A percentile compares a stretch with the other conserved stretches of the same genome.
Evolutionary conservation across 1,140 invertebrate genomes (phyloP).

Genomic region (Akabosia matsudoensis): DNA sequence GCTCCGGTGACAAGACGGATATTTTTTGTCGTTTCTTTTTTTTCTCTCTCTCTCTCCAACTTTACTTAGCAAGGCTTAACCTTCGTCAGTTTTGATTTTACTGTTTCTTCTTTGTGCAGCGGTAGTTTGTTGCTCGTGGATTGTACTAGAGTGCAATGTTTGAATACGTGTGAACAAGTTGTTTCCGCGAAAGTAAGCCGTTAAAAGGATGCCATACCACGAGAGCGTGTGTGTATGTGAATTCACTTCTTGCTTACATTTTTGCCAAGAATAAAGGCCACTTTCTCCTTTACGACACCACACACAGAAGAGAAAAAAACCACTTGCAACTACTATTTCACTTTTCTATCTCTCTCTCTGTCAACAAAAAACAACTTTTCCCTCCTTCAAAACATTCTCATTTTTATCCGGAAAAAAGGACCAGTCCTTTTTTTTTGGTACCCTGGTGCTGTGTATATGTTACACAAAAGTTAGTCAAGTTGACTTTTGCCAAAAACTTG

Average conservation of each 20-base stretch:
- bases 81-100: conserved; percentile 13
- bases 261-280: no score
- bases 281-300: background rate
- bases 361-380: background rate
- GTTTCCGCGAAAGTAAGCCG: background rate
- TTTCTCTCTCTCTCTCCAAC: background rate
- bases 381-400: background rate
- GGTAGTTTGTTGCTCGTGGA: no score
- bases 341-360: background rate
- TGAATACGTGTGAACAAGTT: conserved; percentile 16
- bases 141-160: background rate
- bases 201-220: background rate
- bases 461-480: conserved; percentile 20
- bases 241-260: no score
- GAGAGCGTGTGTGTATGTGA: background rate
- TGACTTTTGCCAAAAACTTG: conserved; percentile 15
- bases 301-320: background rate
- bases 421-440: background rate
- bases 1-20: background rate
- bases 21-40: background rate
- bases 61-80: background rate
- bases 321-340: background rate
- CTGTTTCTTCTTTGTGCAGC: conserved; percentile 1
- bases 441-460: background rate
- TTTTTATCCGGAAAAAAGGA: background rate